Evolutionary conservation across 2,888 invertebrate genomes (phyloP).

Genomic region (Notodromas monacha): DNA sequence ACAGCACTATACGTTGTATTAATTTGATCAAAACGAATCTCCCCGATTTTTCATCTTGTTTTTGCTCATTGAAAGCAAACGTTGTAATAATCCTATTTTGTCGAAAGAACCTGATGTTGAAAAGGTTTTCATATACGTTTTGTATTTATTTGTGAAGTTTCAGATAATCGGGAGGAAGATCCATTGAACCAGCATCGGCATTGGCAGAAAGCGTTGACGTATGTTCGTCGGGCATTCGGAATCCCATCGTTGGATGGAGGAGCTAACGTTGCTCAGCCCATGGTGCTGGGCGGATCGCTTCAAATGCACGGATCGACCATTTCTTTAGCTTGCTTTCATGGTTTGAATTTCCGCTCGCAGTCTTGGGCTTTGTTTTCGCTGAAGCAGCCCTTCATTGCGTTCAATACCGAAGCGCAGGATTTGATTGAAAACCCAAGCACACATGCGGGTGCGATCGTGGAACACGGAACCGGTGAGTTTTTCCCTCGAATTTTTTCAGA

Average conservation of each 20-base stretch:
- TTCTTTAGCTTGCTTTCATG: constrained; percentile 82
- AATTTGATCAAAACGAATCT: too few species aligned
- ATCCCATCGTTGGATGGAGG: not conserved
- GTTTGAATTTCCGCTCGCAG: constrained; percentile 77
- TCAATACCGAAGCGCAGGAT: constrained; percentile 71
- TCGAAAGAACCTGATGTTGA: too few species aligned
- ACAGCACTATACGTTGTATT: too few species aligned
- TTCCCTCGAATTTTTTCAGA: constrained; percentile 13
- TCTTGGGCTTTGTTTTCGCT: constrained; percentile 84
- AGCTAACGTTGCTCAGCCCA: constrained; percentile 13
- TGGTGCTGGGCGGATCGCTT: constrained; percentile 46
- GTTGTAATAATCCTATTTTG: too few species aligned
- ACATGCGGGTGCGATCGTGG: not conserved
- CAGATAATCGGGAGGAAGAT: too few species aligned
- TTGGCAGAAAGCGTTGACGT: constrained; percentile 60
- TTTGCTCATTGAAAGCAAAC: too few species aligned
- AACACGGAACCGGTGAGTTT: too few species aligned
- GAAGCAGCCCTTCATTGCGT: constrained; percentile 64
- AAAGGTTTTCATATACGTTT: too few species aligned
- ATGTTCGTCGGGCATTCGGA: constrained; percentile 36
- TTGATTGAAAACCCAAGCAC: not conserved
- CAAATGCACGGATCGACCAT: constrained; percentile 33
- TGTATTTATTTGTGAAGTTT: too few species aligned
- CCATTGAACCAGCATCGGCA: too few species aligned
- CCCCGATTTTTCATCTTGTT: too few species aligned